A percentile compares a stretch with the other conserved stretches of the same genome.
phyloP scores from a whole-genome alignment of 1,140 invertebrate species.

The Bombus picipes region DNA sequence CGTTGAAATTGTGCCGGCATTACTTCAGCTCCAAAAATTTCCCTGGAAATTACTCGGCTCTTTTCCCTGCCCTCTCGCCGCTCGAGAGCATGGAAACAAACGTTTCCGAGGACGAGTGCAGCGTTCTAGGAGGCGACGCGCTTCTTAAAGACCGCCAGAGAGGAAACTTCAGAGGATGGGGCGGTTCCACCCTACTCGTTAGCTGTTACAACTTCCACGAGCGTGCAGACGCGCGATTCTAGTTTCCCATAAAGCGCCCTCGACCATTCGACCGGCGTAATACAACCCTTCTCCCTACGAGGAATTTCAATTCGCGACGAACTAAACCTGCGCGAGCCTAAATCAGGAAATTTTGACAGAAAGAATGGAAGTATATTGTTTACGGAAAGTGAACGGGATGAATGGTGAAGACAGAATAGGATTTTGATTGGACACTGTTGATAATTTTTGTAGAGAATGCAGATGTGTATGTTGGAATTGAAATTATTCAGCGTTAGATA shows the following conservation, averaged over 20 bases:
- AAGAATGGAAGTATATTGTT: neutral
- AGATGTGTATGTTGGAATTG: too few species aligned
- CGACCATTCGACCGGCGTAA: conserved; percentile 25
- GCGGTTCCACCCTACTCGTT: conserved; percentile 17
- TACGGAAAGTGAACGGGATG: neutral
- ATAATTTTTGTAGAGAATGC: too few species aligned
- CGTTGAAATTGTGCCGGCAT: conserved; percentile 10
- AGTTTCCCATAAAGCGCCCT: conserved; percentile 1
- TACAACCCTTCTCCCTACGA: neutral
- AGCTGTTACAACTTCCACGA: conserved; percentile 36
- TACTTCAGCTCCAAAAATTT: conserved; percentile 46
- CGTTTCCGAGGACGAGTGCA: neutral
- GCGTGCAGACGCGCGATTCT: conserved; percentile 4
- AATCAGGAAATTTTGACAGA: neutral
- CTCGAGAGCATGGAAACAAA: conserved; percentile 33
- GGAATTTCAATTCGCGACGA: neutral
- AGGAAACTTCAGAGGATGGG: conserved; percentile 22
- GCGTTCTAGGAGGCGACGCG: neutral
- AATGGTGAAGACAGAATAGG: neutral
- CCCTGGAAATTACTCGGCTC: conserved; percentile 29
- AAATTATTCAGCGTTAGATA: too few species aligned
- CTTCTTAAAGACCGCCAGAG: conserved; percentile 22
- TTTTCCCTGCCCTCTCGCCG: conserved; percentile 6
- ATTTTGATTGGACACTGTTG: too few species aligned
- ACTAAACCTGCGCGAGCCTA: neutral